Percentiles rank a stretch among this genome's conserved stretches.
These are phyloP conservation scores for Tachysurus vachellii DNA, from an alignment of 2,113 vertebrate genomes.

Conservation along the genomic window DNA sequence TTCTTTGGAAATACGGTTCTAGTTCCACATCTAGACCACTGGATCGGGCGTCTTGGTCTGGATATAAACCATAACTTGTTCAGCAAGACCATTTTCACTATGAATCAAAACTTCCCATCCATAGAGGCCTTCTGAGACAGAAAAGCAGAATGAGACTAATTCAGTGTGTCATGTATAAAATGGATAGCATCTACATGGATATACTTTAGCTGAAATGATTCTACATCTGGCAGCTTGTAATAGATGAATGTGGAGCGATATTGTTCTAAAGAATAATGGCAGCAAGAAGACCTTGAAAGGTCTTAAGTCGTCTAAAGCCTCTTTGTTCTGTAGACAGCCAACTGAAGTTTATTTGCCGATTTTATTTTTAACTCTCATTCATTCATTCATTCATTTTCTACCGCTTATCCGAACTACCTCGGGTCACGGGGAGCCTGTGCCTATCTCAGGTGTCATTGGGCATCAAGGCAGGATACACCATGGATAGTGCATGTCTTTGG, in stretches of 20 bases:
- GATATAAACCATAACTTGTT: background rate
- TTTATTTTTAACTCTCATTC: background rate
- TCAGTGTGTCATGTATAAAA: background rate
- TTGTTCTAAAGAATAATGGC: conserved; percentile 14
- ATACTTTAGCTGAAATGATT: conserved; percentile 5
- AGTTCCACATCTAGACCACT: background rate
- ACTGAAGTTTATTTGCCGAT: background rate
- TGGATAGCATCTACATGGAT: conserved; percentile 2
- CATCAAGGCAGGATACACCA: too few relatives aligned
- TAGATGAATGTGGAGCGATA: background rate
- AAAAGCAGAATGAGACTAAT: conserved; percentile 3
- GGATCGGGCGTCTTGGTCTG: too few relatives aligned
- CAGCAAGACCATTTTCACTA: background rate
- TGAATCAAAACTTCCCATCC: background rate
- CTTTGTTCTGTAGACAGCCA: background rate
- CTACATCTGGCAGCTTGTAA: conserved; percentile 14
- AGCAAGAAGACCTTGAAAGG: background rate
- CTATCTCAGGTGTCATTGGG: too few relatives aligned
- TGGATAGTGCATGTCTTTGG: too few relatives aligned
- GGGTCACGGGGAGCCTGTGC: too few relatives aligned
- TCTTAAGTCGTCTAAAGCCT: background rate
- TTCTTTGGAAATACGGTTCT: background rate
- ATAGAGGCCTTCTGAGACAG: background rate
- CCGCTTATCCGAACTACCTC: too few relatives aligned
- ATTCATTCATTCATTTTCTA: background rate